Evolutionary conservation across 2,113 vertebrate genomes (phyloP).

Genomic region (Notarius quadriscutis): DNA sequence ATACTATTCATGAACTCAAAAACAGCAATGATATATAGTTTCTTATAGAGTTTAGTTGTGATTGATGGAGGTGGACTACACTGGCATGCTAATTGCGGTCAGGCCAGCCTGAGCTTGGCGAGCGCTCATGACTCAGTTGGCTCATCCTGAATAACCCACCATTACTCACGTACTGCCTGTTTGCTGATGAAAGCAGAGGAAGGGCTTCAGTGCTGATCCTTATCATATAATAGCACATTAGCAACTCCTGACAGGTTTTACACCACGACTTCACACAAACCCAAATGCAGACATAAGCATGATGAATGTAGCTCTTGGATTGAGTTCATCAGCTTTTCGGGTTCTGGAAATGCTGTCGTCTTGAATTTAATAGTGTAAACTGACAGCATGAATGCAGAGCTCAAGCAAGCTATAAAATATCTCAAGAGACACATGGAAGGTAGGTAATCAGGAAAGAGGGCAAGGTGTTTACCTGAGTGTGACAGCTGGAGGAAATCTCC

Average conservation of each 20-base stretch:
- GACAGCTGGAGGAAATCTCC: constrained; percentile 66
- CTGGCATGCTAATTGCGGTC: constrained; percentile 51
- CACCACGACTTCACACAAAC: constrained; percentile 37
- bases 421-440: constrained; percentile 62
- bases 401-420: constrained; percentile 45
- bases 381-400: constrained; percentile 22
- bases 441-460: constrained; percentile 62
- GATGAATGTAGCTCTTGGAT: constrained; percentile 41
- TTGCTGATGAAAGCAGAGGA: constrained; percentile 60
- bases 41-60: constrained; percentile 31
- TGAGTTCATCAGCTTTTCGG: constrained; percentile 7
- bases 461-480: constrained; percentile 61
- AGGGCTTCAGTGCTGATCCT: constrained; percentile 59
- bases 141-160: constrained; percentile 66
- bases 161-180: constrained; percentile 64
- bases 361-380: constrained; percentile 33
- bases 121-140: constrained; percentile 62
- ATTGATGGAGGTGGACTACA: constrained; percentile 37
- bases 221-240: constrained; percentile 63
- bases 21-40: neutral
- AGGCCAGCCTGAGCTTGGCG: constrained; percentile 55
- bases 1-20: neutral
- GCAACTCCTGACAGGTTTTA: constrained; percentile 67
- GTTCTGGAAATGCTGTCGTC: constrained; percentile 4
- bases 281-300: constrained; percentile 34